A percentile compares a stretch with the other conserved stretches of the same genome.
Evolutionary conservation across 2,888 invertebrate genomes (phyloP).

Genomic region (Linyphia triangularis): DNA sequence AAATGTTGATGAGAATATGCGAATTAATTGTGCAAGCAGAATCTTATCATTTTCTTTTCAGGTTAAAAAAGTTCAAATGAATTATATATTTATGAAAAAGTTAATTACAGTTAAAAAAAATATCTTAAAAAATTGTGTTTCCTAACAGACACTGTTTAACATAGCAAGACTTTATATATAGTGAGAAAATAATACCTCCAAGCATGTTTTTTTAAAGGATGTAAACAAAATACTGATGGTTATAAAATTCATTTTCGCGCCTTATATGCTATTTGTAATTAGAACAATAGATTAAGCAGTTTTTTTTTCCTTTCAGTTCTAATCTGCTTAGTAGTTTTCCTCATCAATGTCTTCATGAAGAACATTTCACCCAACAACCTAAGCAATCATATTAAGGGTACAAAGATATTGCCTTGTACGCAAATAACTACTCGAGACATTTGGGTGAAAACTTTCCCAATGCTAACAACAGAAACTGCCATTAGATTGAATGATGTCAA

Average conservation of each 20-base stretch:
- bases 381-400: constrained; percentile 24
- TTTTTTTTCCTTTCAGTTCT: constrained; percentile 81
- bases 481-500: constrained; percentile 87
- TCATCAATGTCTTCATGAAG: constrained; percentile 84
- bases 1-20: no score
- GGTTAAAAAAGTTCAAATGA: no score
- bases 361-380: constrained; percentile 28
- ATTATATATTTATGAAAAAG: neutral
- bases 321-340: constrained; percentile 84
- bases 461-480: constrained; percentile 85
- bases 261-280: no score
- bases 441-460: constrained; percentile 77
- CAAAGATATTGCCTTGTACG: constrained; percentile 62
- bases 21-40: no score
- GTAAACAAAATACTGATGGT: neutral
- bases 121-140: neutral
- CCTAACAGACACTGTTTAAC: neutral
- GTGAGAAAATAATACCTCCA: no score
- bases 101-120: neutral
- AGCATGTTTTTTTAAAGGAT: neutral
- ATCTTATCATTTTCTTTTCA: no score
- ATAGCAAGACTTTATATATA: no score
- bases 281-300: neutral
- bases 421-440: constrained; percentile 68
- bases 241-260: no score